Evolutionary conservation across 1,140 invertebrate genomes (phyloP).

Genomic region (Tetramorium alpestre): DNA sequence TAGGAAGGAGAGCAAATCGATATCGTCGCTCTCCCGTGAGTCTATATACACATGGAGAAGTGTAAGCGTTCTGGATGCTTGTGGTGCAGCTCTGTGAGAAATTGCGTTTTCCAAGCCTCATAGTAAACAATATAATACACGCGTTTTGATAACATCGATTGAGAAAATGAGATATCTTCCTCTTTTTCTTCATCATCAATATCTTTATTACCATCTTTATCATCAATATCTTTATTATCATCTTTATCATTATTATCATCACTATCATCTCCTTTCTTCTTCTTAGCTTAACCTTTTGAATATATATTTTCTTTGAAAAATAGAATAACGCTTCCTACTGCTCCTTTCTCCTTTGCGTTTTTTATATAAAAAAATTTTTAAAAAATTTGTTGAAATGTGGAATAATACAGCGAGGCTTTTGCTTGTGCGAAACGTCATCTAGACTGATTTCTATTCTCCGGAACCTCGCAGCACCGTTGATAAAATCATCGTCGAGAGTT

Average conservation of each 20-base stretch:
- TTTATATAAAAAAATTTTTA: neutral
- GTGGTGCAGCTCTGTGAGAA: neutral
- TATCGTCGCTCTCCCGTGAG: constrained; percentile 9
- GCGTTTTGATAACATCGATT: neutral
- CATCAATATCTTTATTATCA: neutral
- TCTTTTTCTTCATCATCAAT: neutral
- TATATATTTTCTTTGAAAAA: neutral
- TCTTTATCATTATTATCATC: neutral
- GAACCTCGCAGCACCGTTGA: neutral
- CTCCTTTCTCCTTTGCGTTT: neutral
- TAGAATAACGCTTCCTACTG: neutral
- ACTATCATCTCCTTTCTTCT: neutral
- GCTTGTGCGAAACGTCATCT: neutral
- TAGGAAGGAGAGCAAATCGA: constrained; percentile 51
- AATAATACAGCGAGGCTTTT: neutral
- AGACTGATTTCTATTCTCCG: neutral
- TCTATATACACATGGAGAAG: constrained; percentile 10
- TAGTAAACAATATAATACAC: neutral
- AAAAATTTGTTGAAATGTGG: neutral
- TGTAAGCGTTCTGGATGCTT: neutral
- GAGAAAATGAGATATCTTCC: neutral
- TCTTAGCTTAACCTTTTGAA: neutral
- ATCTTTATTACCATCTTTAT: neutral
- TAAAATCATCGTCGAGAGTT: neutral
- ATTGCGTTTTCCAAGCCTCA: neutral